phyloP scores from a whole-genome alignment of 2,888 invertebrate species.

The Nymphalis urticae region DNA sequence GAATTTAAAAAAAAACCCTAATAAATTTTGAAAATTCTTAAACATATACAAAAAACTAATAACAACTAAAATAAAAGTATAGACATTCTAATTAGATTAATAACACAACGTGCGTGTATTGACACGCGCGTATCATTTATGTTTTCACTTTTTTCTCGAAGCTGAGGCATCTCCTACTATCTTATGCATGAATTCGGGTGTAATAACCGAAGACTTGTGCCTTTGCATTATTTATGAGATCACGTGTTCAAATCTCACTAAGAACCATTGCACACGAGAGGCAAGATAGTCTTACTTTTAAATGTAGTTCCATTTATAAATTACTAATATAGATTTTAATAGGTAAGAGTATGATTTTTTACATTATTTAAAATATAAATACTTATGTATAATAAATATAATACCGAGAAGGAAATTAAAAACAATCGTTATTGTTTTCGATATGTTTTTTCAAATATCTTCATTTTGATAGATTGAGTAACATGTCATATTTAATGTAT shows the following conservation, averaged over 20 bases:
- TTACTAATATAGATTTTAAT: too few relatives aligned
- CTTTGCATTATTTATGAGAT: constrained; percentile 64
- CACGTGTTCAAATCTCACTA: constrained; percentile 54
- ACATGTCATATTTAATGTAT: too few relatives aligned
- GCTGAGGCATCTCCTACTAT: constrained; percentile 43
- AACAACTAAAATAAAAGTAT: background rate
- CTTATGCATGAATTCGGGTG: constrained; percentile 69
- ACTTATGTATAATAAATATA: too few relatives aligned
- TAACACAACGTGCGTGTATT: constrained; percentile 24
- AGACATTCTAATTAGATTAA: constrained; percentile 21
- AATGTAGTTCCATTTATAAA: background rate
- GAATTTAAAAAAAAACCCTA: too few relatives aligned
- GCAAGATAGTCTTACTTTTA: background rate
- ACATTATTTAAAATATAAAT: too few relatives aligned
- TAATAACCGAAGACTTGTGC: constrained; percentile 64
- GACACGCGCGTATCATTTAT: constrained; percentile 28
- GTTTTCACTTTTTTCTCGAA: constrained; percentile 51
- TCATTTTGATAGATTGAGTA: too few relatives aligned
- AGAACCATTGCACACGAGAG: constrained; percentile 21
- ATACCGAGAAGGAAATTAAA: too few relatives aligned
- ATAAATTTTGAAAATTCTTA: background rate
- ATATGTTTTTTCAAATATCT: too few relatives aligned
- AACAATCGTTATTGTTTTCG: too few relatives aligned
- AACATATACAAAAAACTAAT: background rate
- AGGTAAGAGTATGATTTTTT: too few relatives aligned